Evolutionary conservation across 2,113 vertebrate genomes (phyloP), one percentile per base, ranked within the genome.

Genomic region (Muscicapa adusta): DNA sequence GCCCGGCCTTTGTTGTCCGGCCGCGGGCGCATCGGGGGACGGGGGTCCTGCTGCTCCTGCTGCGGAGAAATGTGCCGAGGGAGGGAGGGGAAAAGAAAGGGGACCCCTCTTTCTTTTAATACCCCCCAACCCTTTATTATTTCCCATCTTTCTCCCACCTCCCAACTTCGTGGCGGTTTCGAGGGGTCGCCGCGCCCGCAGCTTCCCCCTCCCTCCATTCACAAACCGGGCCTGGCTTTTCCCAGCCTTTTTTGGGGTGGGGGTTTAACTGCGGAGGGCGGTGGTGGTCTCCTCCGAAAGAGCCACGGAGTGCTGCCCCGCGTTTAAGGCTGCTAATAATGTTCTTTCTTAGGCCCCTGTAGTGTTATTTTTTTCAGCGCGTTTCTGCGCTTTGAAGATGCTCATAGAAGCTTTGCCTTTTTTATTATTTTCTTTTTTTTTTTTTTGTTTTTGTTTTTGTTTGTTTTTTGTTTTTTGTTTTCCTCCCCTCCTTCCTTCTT

Each of bases 1-100:
- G 60, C 84, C 60, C 85, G 89, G 92, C 82, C 94, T 96, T 97
- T 96, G 96, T 96, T 97, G 71, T 87, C 54, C 34, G 80, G 82
- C 56, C 48, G 86, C 56, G 56, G 83, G 67, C 74, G 48, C 53
- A 57, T 67, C 56, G 47, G 62, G 50, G 57, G 1, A 45, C 54
- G 48, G 48, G 42, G 48, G 15, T 66, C 43, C 33, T n/a, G 66
- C 66, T 8, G 48, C 57, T 40, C 14, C 47, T 66, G 42, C 71
- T 20, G 45, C 66, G 6, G 19, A 4, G 77, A 92, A 34, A 66
- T 18, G 47, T n/a, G 26, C 40, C n/a, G 4, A 8, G 22, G 17
- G 9, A 18, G n/a, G 33, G 34, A 31, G 48, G 42, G 24, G 10
- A 10, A 13, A 42, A 50, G 36, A 54, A 50, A 19, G 45, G 76